Conservation (phyloP, 2,888 invertebrate genomes). For the Meandrusa payeni region DNA sequence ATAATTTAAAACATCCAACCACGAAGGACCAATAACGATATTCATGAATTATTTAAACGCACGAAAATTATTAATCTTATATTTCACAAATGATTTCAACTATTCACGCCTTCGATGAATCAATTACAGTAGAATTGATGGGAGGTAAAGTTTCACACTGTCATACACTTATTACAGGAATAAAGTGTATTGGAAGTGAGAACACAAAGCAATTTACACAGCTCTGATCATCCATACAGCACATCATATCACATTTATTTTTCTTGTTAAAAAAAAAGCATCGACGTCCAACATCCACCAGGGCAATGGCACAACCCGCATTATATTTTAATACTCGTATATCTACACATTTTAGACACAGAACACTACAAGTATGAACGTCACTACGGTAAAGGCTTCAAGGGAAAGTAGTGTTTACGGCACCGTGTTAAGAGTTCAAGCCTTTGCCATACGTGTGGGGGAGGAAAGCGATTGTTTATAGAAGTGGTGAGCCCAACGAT, state of each 20-base stretch:
- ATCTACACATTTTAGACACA: slow-evolving; percentile 68
- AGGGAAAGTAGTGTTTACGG: slow-evolving; percentile 47
- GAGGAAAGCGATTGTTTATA: slow-evolving; percentile 53
- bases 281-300: slow-evolving; percentile 40
- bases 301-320: slow-evolving; percentile 63
- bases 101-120: no score
- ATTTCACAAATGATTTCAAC: no score
- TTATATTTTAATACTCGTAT: slow-evolving; percentile 39
- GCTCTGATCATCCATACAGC: slow-evolving; percentile 21
- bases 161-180: no score
- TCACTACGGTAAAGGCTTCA: slow-evolving; percentile 58
- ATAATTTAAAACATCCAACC: no score
- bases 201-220: slow-evolving; percentile 8
- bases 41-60: no score
- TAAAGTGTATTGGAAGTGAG: slow-evolving; percentile 16
- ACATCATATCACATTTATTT: slow-evolving; percentile 27
- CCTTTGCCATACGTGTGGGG: slow-evolving; percentile 49
- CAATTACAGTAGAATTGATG: no score
- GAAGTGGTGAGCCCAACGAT: slow-evolving; percentile 50
- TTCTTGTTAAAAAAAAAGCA: slow-evolving; percentile 39
- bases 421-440: slow-evolving; percentile 53
- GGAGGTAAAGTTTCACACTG: no score
- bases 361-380: slow-evolving; percentile 63
- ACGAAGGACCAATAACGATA: no score
- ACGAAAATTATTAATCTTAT: no score